Evolutionary conservation across 2,888 invertebrate genomes (phyloP).

Genomic region (Andrena fulva): DNA sequence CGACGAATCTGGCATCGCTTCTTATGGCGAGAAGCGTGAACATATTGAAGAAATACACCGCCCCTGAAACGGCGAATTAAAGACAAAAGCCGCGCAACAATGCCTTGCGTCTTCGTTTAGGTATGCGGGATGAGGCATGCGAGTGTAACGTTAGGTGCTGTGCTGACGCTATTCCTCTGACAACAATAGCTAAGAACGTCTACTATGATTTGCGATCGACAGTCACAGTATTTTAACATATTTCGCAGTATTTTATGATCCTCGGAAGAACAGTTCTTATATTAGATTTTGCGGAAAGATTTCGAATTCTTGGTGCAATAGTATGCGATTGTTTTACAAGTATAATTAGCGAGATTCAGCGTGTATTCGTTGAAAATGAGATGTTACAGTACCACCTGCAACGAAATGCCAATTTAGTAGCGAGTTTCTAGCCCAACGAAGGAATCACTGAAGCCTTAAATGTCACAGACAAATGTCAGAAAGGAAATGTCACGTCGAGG

Average conservation of each 20-base stretch:
- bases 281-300: too few species aligned
- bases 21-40: not conserved
- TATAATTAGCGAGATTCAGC: not conserved
- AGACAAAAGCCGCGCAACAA: constrained; percentile 29
- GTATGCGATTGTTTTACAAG: too few species aligned
- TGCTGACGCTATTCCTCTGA: constrained; percentile 30
- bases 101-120: constrained; percentile 60
- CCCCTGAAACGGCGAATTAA: constrained; percentile 14
- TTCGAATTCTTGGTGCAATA: too few species aligned
- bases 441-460: constrained; percentile 42
- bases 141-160: constrained; percentile 13
- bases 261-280: not conserved
- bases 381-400: not conserved
- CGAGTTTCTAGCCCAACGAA: constrained; percentile 1
- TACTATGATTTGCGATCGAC: not conserved
- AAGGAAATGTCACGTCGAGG: constrained; percentile 58
- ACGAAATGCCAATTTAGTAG: not conserved
- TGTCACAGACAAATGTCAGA: constrained; percentile 57
- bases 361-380: not conserved
- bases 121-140: constrained; percentile 55
- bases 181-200: constrained; percentile 19
- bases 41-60: not conserved
- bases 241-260: not conserved
- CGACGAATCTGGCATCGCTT: not conserved
- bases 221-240: not conserved